phyloP scores from a whole-genome alignment of 2,113 vertebrate genomes.

The Atherinomorus stipes region DNA sequence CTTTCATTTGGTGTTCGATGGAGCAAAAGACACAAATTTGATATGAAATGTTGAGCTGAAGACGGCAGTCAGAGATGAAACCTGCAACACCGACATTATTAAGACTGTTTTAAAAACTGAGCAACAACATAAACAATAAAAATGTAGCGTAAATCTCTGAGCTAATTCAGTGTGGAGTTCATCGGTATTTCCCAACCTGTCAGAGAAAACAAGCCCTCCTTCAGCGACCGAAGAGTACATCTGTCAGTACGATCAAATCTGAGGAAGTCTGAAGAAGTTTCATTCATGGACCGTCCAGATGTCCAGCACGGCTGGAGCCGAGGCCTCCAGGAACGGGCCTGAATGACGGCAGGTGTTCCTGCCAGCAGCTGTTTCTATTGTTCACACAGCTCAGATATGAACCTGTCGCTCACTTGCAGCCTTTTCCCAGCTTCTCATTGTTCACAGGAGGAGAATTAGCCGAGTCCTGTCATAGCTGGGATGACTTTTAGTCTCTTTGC shows the following conservation, averaged over 20 bases:
- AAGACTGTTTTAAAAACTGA: no score
- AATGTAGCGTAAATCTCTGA: not conserved
- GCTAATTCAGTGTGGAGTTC: not conserved
- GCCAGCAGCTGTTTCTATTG: slow-evolving; percentile 38
- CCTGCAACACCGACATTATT: no score
- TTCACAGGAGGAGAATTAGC: no score
- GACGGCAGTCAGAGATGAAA: no score
- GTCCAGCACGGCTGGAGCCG: slow-evolving; percentile 44
- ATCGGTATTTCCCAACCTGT: slow-evolving; percentile 5
- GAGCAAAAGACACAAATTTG: not conserved
- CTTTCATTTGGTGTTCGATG: not conserved
- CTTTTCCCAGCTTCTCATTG: not conserved
- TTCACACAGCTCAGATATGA: slow-evolving; percentile 26
- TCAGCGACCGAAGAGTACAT: slow-evolving; percentile 21
- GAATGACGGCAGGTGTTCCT: slow-evolving; percentile 61
- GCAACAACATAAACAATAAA: no score
- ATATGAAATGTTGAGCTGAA: no score
- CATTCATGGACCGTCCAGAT: slow-evolving; percentile 38
- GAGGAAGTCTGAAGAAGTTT: slow-evolving; percentile 36
- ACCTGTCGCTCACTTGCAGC: slow-evolving; percentile 11
- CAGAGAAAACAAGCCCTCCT: slow-evolving; percentile 18
- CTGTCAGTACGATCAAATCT: slow-evolving; percentile 67
- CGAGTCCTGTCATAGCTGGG: no score
- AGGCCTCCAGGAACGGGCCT: slow-evolving; percentile 24
- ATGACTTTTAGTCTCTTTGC: not conserved